Base-by-base conservation (phyloP, 2,888 invertebrate genomes). In the Linnaemya vulpina region DNA sequence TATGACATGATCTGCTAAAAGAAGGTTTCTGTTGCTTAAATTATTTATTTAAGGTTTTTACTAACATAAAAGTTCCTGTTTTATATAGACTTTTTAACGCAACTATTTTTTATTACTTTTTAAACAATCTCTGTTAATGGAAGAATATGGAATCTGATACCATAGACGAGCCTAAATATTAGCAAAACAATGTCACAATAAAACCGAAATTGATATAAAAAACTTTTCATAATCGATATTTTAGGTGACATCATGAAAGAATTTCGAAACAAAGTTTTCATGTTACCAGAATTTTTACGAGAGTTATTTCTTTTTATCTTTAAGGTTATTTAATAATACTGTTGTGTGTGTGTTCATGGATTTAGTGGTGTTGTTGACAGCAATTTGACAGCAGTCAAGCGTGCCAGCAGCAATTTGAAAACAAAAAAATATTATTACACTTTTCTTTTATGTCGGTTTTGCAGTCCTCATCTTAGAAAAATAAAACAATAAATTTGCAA, bases 331-430 rank as follows among this genome's bases (percentile, higher is more conserved):
- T 71, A 30, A 22, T 30, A 30, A 30, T 30, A 30, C 5, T 67
- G 25, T 49, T 74, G 22, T 35, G 35, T 15, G 40, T 22, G 20
- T 35, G 49, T 20, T 13, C n/a, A 9, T 46, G 43, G 46, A 75
- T 79, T 85, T 82, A 85, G 86, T 86, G 79, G 83, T 87, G 84
- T 84, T 88, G 89, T 88, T 90, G 89, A 90, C 90, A 90, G 90
- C 90, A 90, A 90, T 90, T 90, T 90, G 90, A 90, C 90, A 90
- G 90, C 88, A 88, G 87, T 88, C 86, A 87, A 88, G 87, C 87
- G 87, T 86, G 86, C 74, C 86, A 71, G 71, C 51, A 71, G 84
- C 83, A 82, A 83, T 86, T 85, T 81, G 87, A 87, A 86, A 87
- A 86, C 22, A 70, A 70, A 25, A 53, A 38, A 43, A 53, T 51